Base-by-base conservation (phyloP, 2,888 invertebrate species). In the Eurytoma adleriae region DNA sequence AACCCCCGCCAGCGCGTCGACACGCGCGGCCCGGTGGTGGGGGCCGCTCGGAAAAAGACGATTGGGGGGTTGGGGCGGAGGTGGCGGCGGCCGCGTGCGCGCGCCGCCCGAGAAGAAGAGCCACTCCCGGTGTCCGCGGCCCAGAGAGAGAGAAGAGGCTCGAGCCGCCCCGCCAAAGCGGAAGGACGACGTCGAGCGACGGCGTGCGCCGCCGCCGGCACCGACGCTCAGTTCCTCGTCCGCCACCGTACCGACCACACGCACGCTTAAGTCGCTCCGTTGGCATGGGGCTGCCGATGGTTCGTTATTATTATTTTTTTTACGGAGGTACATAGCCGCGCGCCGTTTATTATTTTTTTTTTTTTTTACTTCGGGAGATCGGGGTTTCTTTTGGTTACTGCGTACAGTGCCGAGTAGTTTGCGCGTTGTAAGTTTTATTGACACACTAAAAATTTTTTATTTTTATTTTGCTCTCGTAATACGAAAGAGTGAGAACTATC, bases 171-270 rank as follows among this genome's bases (percentile, higher is more conserved):
- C 62, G 52, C 59, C 67, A 20, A n/a, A 20, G 56, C 30, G 18
- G 27, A 61, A 74, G 69, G 73, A 61, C 50, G 59, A 66, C 13
- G 70, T 61, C 59, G 59, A 24, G 50, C 50, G 27, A 84, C 85
- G 84, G 83, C 81, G 85, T 85, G 85, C 83, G 86, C 84, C 75
- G 84, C 1, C 13, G 24, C 85, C 85, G 86, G 84, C 85, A 84
- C 85, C 85, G 84, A 86, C 87, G 86, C 87, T 90, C 89, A 90
- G 90, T 90, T 88, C 87, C 85, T 86, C 88, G 88, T 87, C 89
- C 89, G 90, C 89, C 89, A 87, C 86, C 88, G 90, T 86, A 86
- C 86, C 87, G 87, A 84, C 85, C 85, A 87, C 89, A 88, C 87
- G 86, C 86, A 82, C 82, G 76, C 61, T 30, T 50, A 61, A 67